Evolutionary conservation across 23 tunicate genomes (phyloP), one percentile per base, ranked within the genome.

Genomic region (Ciona savignyi): DNA sequence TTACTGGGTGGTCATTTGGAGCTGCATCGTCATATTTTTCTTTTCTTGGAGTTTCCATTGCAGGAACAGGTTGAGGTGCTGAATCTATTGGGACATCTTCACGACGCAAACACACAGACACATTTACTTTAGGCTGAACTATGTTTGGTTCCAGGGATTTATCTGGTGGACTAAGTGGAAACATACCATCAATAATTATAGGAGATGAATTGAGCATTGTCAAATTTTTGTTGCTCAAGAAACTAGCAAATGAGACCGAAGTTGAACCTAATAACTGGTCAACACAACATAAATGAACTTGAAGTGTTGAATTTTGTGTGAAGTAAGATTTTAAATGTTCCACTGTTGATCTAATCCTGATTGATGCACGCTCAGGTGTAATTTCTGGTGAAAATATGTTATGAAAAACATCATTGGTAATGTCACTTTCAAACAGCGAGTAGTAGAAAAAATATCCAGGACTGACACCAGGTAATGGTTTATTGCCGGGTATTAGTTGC

Each of bases 311-410:
- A 25, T 65, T 65, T 66, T 85, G 65, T 9, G 61, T 29, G 33
- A 94, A 82, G 66, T 78, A 94, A 22, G 77, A 27, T 34, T 79
- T 77, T 23, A 94, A 66, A 30, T 65, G 31, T 32, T 71, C 64
- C 1, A 81, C 61, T 1, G 95, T 81, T 27, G 89, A 81, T 20
- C 89, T 72, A 28, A 94, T 35, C 32, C 89, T 75, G 27, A 94
- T 77, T 0, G 99, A 84, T n/a, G 99, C 99, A 60, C 99, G 62
- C 73, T 94, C 99, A 11, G 95, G 95, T 15, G 88, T 77, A 56
- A 94, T 83, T 30, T 78, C 77, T 9, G 97, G 97, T 28, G 86
- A 84, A 0, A 83, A 63, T 2, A 94, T 56, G 62, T 94, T 80
- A 22, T 80, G 74, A 87, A 94, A 94, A 0, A 93, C 71, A 62